A percentile compares a stretch with the other conserved stretches of the same genome.
phyloP scores from a whole-genome alignment of 2,797 vertebrate species.

The Propithecus perrieri region DNA sequence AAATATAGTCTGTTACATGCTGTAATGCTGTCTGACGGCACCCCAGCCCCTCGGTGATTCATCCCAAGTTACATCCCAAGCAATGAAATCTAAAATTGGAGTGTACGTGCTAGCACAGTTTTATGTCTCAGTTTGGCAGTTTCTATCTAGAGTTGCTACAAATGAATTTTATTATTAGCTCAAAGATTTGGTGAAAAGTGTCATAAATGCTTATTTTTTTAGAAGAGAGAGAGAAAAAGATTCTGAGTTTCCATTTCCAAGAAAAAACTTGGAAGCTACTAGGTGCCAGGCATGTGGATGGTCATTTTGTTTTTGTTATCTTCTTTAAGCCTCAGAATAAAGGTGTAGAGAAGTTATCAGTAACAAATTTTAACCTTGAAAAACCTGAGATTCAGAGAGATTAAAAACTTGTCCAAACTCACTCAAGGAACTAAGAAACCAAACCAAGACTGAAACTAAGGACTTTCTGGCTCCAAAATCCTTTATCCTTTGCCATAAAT shows the following conservation, averaged over 20 bases:
- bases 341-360: background rate
- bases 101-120: background rate
- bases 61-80: background rate
- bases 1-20: constrained; percentile 16
- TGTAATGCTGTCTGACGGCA: background rate
- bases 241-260: constrained; percentile 5
- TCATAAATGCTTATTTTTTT: background rate
- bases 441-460: background rate
- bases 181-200: constrained; percentile 9
- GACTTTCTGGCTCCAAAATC: background rate
- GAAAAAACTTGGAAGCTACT: background rate
- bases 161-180: constrained; percentile 48
- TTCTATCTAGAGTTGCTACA: constrained; percentile 37
- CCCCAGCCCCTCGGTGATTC: background rate
- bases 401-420: background rate
- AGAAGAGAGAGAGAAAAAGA: background rate
- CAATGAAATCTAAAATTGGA: constrained; percentile 61
- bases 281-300: background rate
- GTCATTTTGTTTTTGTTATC: background rate
- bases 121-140: constrained; percentile 25
- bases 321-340: background rate
- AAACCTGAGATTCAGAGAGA: background rate
- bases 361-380: background rate
- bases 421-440: background rate
- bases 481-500: background rate